Percentiles rank a stretch among this genome's conserved stretches.
phyloP scores from a whole-genome alignment of 2,888 invertebrate genomes.

The Ochropleura plecta region DNA sequence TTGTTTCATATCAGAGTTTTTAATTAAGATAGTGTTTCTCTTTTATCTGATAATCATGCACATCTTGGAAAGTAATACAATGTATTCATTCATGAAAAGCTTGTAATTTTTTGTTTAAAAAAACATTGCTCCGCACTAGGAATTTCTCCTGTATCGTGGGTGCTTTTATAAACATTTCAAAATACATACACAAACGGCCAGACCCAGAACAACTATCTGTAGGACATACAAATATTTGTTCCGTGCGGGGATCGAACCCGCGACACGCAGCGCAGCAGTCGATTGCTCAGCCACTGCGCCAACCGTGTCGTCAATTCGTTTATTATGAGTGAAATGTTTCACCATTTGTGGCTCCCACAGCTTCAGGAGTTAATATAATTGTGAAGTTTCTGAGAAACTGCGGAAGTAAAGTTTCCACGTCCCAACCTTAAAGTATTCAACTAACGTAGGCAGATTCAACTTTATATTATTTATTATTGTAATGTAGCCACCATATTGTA shows the following conservation, averaged over 20 bases:
- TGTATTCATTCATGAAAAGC: neutral
- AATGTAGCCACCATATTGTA: neutral
- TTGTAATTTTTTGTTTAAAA: neutral
- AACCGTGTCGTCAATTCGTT: too few species aligned
- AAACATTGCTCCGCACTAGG: too few species aligned
- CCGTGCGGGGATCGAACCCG: too few species aligned
- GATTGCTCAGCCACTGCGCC: too few species aligned
- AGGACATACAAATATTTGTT: too few species aligned
- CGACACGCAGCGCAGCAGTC: too few species aligned
- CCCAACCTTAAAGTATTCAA: neutral
- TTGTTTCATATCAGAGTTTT: neutral
- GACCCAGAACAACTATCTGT: too few species aligned
- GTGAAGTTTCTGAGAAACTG: conserved; percentile 6
- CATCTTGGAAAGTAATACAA: neutral
- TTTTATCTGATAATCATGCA: neutral
- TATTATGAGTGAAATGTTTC: conserved; percentile 6
- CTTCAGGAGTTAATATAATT: conserved; percentile 2
- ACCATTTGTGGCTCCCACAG: neutral
- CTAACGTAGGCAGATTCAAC: neutral
- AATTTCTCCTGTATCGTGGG: too few species aligned
- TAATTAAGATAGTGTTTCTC: too few species aligned
- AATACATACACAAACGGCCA: too few species aligned
- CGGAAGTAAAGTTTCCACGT: neutral
- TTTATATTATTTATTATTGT: conserved; percentile 14
- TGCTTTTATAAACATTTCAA: too few species aligned